Evolutionary conservation across 2,113 vertebrate genomes (phyloP).

Genomic region (Aix galericulata): DNA sequence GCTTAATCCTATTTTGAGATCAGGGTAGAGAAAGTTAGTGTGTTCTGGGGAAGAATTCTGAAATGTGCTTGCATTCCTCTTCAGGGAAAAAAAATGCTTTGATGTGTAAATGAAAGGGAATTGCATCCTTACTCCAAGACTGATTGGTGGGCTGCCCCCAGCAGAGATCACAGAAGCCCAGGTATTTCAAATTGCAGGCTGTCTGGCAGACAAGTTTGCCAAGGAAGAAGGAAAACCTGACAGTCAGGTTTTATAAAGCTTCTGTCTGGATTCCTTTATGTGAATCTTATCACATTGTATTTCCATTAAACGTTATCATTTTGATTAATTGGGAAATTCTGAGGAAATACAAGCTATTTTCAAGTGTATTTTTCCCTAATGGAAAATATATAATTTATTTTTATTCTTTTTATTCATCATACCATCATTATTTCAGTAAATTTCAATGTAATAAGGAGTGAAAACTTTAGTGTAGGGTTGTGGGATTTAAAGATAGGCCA

Average conservation of each 20-base stretch:
- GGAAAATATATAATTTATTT: background rate
- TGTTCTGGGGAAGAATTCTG: background rate
- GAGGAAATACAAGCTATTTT: background rate
- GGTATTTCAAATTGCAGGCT: background rate
- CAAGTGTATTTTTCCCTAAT: background rate
- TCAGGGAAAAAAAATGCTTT: background rate
- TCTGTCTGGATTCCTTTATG: background rate
- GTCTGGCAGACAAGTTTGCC: background rate
- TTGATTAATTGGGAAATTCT: background rate
- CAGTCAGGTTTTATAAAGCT: background rate
- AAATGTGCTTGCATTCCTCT: background rate
- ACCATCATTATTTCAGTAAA: background rate
- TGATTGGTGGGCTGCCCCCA: background rate
- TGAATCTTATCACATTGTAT: background rate
- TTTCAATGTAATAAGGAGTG: background rate
- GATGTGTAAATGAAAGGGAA: background rate
- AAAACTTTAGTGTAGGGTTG: background rate
- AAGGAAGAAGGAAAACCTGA: background rate
- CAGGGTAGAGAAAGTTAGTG: background rate
- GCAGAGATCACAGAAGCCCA: conserved; percentile 26
- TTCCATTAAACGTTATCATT: background rate
- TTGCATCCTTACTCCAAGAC: background rate
- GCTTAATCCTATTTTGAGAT: background rate
- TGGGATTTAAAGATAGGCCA: background rate
- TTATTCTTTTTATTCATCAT: background rate